Conservation (phyloP, 2,888 invertebrate species). For the Eupithecia centaureata region DNA sequence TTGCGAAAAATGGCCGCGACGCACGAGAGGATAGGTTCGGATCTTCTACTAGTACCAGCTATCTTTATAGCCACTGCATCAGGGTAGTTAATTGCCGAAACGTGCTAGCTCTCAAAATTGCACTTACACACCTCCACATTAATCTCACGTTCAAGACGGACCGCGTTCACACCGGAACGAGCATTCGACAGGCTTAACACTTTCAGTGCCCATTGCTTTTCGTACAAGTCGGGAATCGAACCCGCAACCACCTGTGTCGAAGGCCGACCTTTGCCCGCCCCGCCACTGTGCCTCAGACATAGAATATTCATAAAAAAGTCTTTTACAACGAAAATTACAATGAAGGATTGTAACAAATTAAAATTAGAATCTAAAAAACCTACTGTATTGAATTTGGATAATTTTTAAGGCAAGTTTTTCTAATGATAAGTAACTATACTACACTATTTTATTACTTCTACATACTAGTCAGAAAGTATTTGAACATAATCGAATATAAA, state of each 20-base stretch:
- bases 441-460: background rate
- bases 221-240: too few species aligned
- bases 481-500: background rate
- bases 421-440: background rate
- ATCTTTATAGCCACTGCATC: background rate
- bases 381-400: too few species aligned
- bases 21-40: too few species aligned
- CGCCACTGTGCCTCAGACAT: too few species aligned
- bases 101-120: conserved; percentile 48
- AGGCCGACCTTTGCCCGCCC: too few species aligned
- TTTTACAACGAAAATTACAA: too few species aligned
- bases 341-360: too few species aligned
- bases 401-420: background rate
- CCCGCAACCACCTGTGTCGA: too few species aligned
- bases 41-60: too few species aligned
- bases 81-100: conserved; percentile 53
- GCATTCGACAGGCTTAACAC: background rate
- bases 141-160: conserved; percentile 34
- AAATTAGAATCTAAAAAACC: too few species aligned
- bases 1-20: too few species aligned
- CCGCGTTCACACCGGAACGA: conserved; percentile 31
- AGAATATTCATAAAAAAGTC: too few species aligned
- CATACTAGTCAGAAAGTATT: background rate
- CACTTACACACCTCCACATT: conserved; percentile 40
- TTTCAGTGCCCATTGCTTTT: background rate